These are phyloP conservation scores for Diplogasteroides magnus DNA, from an alignment of 1,140 invertebrate species.

Conservation along the genomic window DNA sequence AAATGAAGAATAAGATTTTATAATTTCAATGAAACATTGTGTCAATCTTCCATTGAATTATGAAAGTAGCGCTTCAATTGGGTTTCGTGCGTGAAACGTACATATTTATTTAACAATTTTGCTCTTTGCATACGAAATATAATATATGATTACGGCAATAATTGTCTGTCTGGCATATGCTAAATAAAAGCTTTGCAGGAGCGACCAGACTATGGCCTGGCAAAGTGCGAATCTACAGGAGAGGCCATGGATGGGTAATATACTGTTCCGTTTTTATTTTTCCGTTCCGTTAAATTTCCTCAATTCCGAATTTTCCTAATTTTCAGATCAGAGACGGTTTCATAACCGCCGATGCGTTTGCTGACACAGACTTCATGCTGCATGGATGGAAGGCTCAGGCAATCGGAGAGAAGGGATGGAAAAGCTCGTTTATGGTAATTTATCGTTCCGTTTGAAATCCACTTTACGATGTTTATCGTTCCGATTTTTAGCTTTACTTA, in stretches of 20 bases:
- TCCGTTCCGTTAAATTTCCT: not conserved
- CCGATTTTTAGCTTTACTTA: not conserved
- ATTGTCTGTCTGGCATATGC: not conserved
- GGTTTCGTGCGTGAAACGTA: too few species aligned
- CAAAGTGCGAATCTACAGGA: conserved; percentile 33
- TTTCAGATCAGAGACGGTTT: conserved; percentile 19
- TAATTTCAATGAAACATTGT: too few species aligned
- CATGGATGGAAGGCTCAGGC: conserved; percentile 33
- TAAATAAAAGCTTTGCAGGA: conserved; percentile 18
- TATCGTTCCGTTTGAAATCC: too few species aligned
- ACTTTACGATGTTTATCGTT: not conserved
- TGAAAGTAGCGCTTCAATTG: too few species aligned
- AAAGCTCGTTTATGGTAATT: conserved; percentile 26
- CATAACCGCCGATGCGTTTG: conserved; percentile 25
- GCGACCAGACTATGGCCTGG: conserved; percentile 33
- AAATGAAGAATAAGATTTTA: too few species aligned
- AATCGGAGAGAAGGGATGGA: conserved; percentile 28
- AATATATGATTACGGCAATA: not conserved
- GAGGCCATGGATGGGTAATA: conserved; percentile 37
- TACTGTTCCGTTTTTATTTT: not conserved
- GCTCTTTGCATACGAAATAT: not conserved
- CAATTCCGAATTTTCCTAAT: not conserved
- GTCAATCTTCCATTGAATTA: too few species aligned
- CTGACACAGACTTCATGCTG: conserved; percentile 33
- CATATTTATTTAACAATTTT: not conserved